Evolutionary conservation across 2,113 vertebrate species (phyloP), one percentile per base, ranked within the genome.

Genomic region (Laticauda laticaudata): DNA sequence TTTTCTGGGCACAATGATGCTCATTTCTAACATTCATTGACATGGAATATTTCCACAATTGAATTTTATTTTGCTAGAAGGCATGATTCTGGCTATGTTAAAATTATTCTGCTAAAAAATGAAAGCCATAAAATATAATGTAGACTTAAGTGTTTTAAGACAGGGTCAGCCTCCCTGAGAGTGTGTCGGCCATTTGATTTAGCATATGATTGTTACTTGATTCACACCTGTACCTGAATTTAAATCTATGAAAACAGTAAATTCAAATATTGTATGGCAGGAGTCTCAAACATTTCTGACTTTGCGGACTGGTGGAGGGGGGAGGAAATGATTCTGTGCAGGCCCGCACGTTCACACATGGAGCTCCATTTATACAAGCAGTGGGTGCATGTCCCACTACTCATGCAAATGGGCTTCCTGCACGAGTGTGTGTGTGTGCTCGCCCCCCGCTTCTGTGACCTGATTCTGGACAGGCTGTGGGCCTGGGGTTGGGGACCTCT

Each of bases 291-390:
- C 8, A 9, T 61, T 61, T 61, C 57, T 29, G 59, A 1, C 26
- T 29, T 64, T 64, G 26, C 3, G 0, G 59, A 26, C 10, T 64
- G 26, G 21, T 7, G 21, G 56, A 8, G 56, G 20, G 56, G 26
- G 26, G 10, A 64, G 59, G 59, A 26, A 64, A 64, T 64, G 59
- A 10, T 64, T 64, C 26, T 4, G 10, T 11, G 1, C 26, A 1
- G 9, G 59, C 3, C 0, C 1, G 26, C 10, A 4, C 1, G 3
- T 26, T 61, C 26, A 64, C 26, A 4, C 59, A 29, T 0, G 3
- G 9, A 61, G 59, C 59, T 64, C 26, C 59, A 59, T 64, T 64
- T 61, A 61, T 24, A 61, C 9, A 26, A 61, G 59, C 9, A 26
- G 9, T 61, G 24, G 24, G 57, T 61, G 55, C 20, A 8, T 24